Percentiles rank a stretch among this genome's conserved stretches.
Conservation (phyloP, 2,113 vertebrate genomes). For the Manacus vitellinus region DNA sequence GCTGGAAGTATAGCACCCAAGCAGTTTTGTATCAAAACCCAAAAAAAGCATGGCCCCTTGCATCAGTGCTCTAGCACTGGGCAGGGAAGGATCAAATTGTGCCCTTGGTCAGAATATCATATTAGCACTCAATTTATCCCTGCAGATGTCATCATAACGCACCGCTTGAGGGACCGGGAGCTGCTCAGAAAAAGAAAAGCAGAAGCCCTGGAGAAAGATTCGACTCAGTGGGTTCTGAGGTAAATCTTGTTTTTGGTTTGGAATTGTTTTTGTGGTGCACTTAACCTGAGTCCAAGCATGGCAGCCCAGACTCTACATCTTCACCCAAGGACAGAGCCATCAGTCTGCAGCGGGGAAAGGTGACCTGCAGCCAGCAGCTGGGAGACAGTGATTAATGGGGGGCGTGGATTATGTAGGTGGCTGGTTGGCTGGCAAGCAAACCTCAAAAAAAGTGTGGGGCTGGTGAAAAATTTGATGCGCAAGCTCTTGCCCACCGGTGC, state of each 20-base stretch:
- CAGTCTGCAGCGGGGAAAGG: neutral
- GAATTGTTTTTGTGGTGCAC: neutral
- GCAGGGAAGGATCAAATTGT: neutral
- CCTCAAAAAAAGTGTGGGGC: fast-evolving
- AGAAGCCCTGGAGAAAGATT: constrained; percentile 84
- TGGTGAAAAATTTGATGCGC: neutral
- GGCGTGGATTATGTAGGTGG: fast-evolving
- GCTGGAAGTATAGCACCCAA: neutral
- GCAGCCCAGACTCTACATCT: neutral
- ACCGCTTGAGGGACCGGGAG: constrained; percentile 84
- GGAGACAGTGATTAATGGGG: fast-evolving
- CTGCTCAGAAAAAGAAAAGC: constrained; percentile 88
- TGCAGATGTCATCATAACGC: constrained; percentile 56
- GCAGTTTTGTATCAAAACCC: neutral
- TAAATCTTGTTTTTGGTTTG: constrained; percentile 68
- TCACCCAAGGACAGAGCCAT: neutral
- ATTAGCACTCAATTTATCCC: neutral
- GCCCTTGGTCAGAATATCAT: neutral
- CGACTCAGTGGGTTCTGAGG: constrained; percentile 84
- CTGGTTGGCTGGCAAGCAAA: neutral
- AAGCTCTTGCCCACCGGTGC: fast-evolving
- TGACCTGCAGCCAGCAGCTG: neutral
- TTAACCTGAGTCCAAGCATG: neutral
- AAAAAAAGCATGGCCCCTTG: neutral
- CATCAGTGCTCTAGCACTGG: neutral